A percentile compares a stretch with the other conserved stretches of the same genome.
These are phyloP conservation scores for Sycon ciliatum DNA, from an alignment of 37 sponge, comb jelly and placozoan genomes.

Conservation along the genomic window DNA sequence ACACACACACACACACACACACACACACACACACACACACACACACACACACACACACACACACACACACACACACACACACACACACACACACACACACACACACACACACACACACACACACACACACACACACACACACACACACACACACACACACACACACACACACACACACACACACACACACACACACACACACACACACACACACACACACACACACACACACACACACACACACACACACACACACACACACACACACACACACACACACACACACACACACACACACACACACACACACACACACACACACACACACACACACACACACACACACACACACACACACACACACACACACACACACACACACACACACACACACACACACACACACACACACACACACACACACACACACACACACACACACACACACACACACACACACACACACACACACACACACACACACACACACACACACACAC, in stretches of 20 bases:
- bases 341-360: conserved; percentile 5
- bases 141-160: conserved; percentile 23
- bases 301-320: conserved; percentile 5
- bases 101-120: neutral
- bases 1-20: too few species aligned
- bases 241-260: neutral
- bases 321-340: conserved; percentile 5
- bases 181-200: conserved; percentile 9
- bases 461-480: neutral
- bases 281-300: too few species aligned
- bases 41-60: too few species aligned
- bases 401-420: neutral
- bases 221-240: neutral
- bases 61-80: neutral
- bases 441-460: neutral
- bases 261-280: too few species aligned
- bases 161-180: conserved; percentile 27
- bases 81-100: neutral
- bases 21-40: too few species aligned
- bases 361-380: neutral
- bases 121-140: neutral
- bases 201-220: conserved; percentile 13
- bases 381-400: neutral
- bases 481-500: neutral
- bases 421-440: neutral